A percentile compares a stretch with the other conserved stretches of the same genome.
phyloP scores from a whole-genome alignment of 2,888 invertebrate genomes.

The Chirona hameri region DNA sequence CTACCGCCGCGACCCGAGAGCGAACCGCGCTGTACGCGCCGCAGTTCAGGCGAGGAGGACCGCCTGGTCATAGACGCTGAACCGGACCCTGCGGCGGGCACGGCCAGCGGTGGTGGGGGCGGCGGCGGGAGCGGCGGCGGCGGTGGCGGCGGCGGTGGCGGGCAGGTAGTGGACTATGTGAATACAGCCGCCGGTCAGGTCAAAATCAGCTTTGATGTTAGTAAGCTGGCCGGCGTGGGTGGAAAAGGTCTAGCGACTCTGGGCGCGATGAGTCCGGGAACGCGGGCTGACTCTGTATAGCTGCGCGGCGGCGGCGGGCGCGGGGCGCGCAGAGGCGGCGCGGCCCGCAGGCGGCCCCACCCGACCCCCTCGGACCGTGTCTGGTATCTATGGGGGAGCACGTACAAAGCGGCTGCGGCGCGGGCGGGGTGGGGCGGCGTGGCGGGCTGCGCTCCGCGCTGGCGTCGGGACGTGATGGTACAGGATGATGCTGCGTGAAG shows the following conservation, averaged over 20 bases:
- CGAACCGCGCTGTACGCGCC: background rate
- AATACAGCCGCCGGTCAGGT: background rate
- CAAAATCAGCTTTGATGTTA: background rate
- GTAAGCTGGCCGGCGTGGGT: background rate
- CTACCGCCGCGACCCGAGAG: background rate
- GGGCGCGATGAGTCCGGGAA: background rate
- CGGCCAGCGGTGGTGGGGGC: too few relatives aligned
- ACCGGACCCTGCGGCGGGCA: background rate
- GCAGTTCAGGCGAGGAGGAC: background rate
- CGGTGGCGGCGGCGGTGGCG: background rate
- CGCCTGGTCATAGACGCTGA: constrained; percentile 7
- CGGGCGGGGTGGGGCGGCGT: background rate
- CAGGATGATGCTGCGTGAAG: too few relatives aligned
- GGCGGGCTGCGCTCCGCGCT: too few relatives aligned
- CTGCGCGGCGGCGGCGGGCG: background rate
- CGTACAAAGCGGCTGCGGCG: background rate
- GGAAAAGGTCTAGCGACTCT: background rate
- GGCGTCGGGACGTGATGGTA: too few relatives aligned
- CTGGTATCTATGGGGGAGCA: background rate
- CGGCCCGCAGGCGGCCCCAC: background rate
- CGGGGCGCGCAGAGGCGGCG: background rate
- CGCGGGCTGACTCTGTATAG: background rate
- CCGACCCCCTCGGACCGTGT: background rate
- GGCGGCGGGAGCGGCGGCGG: background rate
- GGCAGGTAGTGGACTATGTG: background rate